Conservation (phyloP, 2,888 invertebrate species). For the Drosophila meridionalis region DNA sequence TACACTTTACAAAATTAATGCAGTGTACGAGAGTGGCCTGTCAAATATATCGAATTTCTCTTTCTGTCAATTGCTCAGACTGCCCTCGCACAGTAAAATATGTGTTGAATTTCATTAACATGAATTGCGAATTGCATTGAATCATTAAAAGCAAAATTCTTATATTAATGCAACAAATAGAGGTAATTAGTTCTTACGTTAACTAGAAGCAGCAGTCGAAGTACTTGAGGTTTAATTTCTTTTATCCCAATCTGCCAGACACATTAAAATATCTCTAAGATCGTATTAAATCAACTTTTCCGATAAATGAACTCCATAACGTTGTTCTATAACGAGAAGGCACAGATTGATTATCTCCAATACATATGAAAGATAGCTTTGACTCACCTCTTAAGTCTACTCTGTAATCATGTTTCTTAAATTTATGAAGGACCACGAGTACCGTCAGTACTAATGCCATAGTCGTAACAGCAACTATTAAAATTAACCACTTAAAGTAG, state of each 20-base stretch:
- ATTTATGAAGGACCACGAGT: constrained; percentile 33
- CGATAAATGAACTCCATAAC: neutral
- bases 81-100: neutral
- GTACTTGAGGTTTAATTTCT: neutral
- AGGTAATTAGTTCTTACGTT: neutral
- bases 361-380: neutral
- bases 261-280: neutral
- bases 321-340: neutral
- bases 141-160: neutral
- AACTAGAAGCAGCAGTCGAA: neutral
- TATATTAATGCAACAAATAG: neutral
- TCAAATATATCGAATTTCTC: neutral
- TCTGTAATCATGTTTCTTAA: constrained; percentile 11
- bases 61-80: neutral
- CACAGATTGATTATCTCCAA: no score
- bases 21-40: neutral
- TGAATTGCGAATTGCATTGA: neutral
- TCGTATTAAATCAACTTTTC: neutral
- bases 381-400: constrained; percentile 27
- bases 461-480: neutral
- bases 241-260: neutral
- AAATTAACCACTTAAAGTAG: neutral
- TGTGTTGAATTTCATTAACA: neutral
- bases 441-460: neutral
- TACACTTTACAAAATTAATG: neutral